Percentiles rank a stretch among this genome's conserved stretches.
phyloP scores from a whole-genome alignment of 2,888 invertebrate genomes.

The Calliphora vomitoria region DNA sequence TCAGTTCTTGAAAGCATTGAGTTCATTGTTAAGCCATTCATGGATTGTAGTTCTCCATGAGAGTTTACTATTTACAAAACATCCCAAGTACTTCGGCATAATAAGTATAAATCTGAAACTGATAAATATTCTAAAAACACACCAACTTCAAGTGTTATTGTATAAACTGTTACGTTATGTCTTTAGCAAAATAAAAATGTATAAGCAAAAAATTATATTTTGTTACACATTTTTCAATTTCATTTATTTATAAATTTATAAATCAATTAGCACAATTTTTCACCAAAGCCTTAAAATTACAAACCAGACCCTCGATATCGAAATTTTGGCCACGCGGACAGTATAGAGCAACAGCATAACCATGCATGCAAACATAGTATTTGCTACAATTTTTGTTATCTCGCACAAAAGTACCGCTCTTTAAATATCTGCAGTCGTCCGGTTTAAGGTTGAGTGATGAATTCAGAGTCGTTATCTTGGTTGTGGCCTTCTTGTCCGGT shows the following conservation, averaged over 20 bases:
- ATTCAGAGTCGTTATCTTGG: background rate
- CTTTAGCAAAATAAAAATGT: no score
- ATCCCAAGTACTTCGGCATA: no score
- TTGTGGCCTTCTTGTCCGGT: background rate
- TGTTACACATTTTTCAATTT: background rate
- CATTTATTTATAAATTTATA: background rate
- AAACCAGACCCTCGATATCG: conserved; percentile 61
- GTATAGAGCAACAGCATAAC: conserved; percentile 47
- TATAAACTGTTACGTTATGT: no score
- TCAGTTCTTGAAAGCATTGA: no score
- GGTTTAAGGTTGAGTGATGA: background rate
- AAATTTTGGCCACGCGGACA: conserved; percentile 69
- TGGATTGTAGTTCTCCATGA: no score
- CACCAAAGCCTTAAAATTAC: conserved; percentile 65
- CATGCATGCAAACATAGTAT: conserved; percentile 69
- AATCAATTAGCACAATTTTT: conserved; percentile 43
- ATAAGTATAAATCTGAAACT: no score
- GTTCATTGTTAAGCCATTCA: no score
- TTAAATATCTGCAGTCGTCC: background rate
- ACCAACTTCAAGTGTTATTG: no score
- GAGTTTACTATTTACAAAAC: no score
- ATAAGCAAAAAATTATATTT: no score
- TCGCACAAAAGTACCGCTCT: conserved; percentile 65
- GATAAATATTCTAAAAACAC: no score
- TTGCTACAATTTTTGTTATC: conserved; percentile 66